Percentiles rank a stretch among this genome's conserved stretches.
These are phyloP conservation scores for Corydoras sp. DNA, from an alignment of 2,113 vertebrate species.

Conservation along the genomic window DNA sequence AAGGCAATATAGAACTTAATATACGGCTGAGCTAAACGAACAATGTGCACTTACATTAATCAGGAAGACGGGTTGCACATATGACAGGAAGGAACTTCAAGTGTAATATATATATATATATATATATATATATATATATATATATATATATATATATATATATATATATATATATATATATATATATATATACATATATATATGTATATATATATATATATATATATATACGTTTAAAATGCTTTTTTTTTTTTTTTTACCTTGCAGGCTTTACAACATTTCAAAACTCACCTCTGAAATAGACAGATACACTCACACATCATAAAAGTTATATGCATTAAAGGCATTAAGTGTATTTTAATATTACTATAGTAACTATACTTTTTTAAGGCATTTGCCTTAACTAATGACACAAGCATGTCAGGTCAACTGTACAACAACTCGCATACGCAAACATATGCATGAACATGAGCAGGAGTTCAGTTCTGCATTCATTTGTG, in stretches of 20 bases:
- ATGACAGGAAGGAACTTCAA: neutral
- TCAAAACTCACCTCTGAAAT: slow-evolving; percentile 32
- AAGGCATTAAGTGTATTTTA: neutral
- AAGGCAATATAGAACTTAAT: slow-evolving; percentile 41
- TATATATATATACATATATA: too few relatives aligned
- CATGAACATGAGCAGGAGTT: too few relatives aligned
- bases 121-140: neutral
- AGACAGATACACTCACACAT: slow-evolving; percentile 32
- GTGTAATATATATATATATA: neutral
- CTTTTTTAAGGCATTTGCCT: too few relatives aligned
- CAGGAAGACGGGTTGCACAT: slow-evolving; percentile 35
- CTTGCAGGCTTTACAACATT: neutral
- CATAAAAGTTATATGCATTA: slow-evolving; percentile 10
- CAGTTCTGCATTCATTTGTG: too few relatives aligned
- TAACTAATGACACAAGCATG: too few relatives aligned
- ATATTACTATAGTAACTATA: too few relatives aligned
- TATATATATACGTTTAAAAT: neutral
- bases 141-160: too few relatives aligned
- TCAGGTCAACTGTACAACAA: too few relatives aligned
- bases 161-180: too few relatives aligned
- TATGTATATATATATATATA: neutral
- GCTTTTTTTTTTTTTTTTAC: neutral
- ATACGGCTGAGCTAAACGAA: slow-evolving; percentile 18
- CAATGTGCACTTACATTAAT: slow-evolving; percentile 32
- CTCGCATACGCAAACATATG: too few relatives aligned